Evolutionary conservation across 1,140 invertebrate species (phyloP).

Genomic region (Drosophila jambulina): DNA sequence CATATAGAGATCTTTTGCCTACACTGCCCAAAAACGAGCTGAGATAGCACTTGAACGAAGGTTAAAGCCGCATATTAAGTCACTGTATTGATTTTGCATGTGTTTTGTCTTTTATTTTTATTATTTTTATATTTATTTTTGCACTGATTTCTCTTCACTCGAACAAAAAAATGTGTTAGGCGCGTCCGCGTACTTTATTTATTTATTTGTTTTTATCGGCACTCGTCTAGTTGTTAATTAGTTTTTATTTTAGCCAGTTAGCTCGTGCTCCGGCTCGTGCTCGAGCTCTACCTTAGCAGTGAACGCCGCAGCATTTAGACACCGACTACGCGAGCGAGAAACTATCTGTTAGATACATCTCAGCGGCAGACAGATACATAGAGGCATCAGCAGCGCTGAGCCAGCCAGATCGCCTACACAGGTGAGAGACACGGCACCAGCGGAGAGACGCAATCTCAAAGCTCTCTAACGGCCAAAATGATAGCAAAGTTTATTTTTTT

Average conservation of each 20-base stretch:
- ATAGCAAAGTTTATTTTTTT: constrained; percentile 53
- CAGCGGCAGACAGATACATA: constrained; percentile 29
- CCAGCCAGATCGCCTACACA: constrained; percentile 51
- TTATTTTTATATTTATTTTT: constrained; percentile 4
- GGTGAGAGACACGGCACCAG: constrained; percentile 1
- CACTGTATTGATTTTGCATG: constrained; percentile 16
- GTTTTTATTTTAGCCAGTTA: neutral
- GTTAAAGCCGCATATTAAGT: constrained; percentile 12
- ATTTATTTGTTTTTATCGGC: constrained; percentile 4
- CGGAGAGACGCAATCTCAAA: constrained; percentile 29
- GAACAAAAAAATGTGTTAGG: constrained; percentile 30
- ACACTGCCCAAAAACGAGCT: constrained; percentile 42
- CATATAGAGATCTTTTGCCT: constrained; percentile 29
- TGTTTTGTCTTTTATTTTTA: neutral
- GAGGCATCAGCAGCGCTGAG: constrained; percentile 20
- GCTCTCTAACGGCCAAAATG: constrained; percentile 46
- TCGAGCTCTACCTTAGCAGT: constrained; percentile 24
- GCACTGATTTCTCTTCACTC: constrained; percentile 30
- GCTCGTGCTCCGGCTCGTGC: neutral
- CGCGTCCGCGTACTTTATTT: constrained; percentile 27
- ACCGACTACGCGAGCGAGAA: constrained; percentile 28
- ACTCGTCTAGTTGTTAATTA: constrained; percentile 10
- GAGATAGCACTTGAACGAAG: constrained; percentile 5
- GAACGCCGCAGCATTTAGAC: constrained; percentile 25
- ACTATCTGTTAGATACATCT: constrained; percentile 48